phyloP scores from a whole-genome alignment of 1,140 invertebrate species.

The Ruditapes philippinarum region DNA sequence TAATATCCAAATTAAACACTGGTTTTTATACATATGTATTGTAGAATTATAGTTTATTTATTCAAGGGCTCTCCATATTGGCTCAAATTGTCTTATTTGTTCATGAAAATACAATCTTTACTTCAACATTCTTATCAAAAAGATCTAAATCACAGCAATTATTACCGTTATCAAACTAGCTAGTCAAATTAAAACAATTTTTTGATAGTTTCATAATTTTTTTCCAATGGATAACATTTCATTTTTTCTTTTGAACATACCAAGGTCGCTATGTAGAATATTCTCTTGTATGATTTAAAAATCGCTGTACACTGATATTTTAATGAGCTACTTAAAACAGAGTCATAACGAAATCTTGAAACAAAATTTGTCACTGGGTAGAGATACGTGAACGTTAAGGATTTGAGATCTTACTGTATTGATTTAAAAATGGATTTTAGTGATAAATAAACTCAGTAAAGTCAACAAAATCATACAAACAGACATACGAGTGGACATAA shows the following conservation, averaged over 20 bases:
- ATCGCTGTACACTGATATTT: not conserved
- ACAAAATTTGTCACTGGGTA: not conserved
- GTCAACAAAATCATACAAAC: not conserved
- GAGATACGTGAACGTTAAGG: constrained; percentile 23
- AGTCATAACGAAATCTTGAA: not conserved
- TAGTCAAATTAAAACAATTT: constrained; percentile 16
- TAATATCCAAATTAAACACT: not conserved
- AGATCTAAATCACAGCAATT: constrained; percentile 38
- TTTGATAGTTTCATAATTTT: not conserved
- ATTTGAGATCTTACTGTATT: constrained; percentile 35
- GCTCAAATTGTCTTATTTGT: not conserved
- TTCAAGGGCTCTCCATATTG: not conserved
- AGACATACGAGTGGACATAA: not conserved
- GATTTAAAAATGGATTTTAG: constrained; percentile 55
- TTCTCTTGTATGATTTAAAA: not conserved
- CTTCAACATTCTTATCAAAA: not conserved
- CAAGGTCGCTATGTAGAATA: not conserved
- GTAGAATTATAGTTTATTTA: constrained; percentile 1
- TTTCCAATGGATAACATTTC: not conserved
- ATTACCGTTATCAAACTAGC: not conserved
- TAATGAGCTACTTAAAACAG: not conserved
- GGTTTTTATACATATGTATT: not conserved
- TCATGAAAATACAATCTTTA: not conserved
- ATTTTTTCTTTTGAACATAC: not conserved
- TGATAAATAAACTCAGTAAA: constrained; percentile 26